phyloP scores from a whole-genome alignment of 2,113 vertebrate species.

The Saimiri boliviensis region DNA sequence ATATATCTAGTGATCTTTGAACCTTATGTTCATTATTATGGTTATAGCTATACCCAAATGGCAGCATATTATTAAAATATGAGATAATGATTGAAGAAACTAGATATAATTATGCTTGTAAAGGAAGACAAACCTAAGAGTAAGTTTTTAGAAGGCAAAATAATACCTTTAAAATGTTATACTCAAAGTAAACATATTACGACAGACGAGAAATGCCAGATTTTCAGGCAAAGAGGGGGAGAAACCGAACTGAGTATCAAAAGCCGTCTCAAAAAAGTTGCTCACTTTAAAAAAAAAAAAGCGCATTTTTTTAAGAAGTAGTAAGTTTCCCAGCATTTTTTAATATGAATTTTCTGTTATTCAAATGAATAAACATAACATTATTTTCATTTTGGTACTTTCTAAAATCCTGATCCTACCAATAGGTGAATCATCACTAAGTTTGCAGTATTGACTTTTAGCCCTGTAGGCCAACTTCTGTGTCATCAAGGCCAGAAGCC shows the following conservation, averaged over 20 bases:
- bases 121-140: constrained; percentile 73
- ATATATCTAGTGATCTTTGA: constrained; percentile 75
- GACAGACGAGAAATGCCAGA: constrained; percentile 56
- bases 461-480: background rate
- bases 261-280: constrained; percentile 33
- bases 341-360: constrained; percentile 18
- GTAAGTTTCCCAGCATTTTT: constrained; percentile 20
- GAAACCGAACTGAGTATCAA: constrained; percentile 35
- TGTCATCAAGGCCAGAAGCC: background rate
- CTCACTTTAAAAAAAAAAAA: constrained; percentile 15
- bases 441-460: background rate
- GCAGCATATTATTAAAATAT: constrained; percentile 78
- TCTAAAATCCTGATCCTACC: background rate
- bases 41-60: constrained; percentile 74
- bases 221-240: constrained; percentile 40
- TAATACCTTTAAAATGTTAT: constrained; percentile 72
- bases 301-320: background rate
- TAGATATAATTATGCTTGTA: constrained; percentile 68
- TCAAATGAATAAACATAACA: constrained; percentile 38
- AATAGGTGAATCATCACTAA: background rate
- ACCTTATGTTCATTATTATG: constrained; percentile 74
- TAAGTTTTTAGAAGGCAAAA: constrained; percentile 69
- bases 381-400: background rate
- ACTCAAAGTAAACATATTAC: constrained; percentile 61
- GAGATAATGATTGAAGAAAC: constrained; percentile 75